Conservation (phyloP, 2,888 invertebrate species). For the Cephus pulcher region DNA sequence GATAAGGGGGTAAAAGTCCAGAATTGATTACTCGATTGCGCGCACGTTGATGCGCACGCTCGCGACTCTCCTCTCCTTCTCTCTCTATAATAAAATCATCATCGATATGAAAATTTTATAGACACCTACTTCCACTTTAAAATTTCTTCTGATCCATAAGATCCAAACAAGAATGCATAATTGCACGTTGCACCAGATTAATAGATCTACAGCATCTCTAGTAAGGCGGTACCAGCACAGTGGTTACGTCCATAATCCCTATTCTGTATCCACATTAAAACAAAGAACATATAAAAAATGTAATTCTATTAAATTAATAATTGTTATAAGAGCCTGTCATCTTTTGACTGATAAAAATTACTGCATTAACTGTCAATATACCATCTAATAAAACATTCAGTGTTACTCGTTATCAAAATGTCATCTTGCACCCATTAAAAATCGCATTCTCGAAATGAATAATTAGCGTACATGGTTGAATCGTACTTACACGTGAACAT, state of each 20-base stretch:
- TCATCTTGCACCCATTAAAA: not conserved
- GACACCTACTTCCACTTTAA: slow-evolving; percentile 15
- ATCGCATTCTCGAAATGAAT: not conserved
- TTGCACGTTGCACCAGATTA: not conserved
- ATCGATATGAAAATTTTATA: slow-evolving; percentile 19
- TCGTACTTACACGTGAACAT: not conserved
- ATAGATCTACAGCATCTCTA: not conserved
- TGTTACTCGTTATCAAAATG: not conserved
- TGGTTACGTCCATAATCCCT: not conserved
- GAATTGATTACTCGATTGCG: slow-evolving; percentile 33
- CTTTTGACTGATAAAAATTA: not conserved
- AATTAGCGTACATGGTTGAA: not conserved
- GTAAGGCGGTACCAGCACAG: not conserved
- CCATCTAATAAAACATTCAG: not conserved
- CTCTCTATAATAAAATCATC: not conserved
- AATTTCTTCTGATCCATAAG: not conserved
- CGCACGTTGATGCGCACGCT: slow-evolving; percentile 26
- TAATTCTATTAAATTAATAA: not conserved
- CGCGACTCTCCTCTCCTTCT: slow-evolving; percentile 35
- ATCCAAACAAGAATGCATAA: not conserved
- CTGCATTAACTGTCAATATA: not conserved
- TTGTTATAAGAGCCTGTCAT: not conserved
- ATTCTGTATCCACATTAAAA: not conserved
- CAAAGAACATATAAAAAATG: not conserved
- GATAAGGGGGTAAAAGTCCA: slow-evolving; percentile 23